A percentile compares a stretch with the other conserved stretches of the same genome.
Conservation (phyloP, 2,888 invertebrate genomes). For the Tetragonula carbonaria region DNA sequence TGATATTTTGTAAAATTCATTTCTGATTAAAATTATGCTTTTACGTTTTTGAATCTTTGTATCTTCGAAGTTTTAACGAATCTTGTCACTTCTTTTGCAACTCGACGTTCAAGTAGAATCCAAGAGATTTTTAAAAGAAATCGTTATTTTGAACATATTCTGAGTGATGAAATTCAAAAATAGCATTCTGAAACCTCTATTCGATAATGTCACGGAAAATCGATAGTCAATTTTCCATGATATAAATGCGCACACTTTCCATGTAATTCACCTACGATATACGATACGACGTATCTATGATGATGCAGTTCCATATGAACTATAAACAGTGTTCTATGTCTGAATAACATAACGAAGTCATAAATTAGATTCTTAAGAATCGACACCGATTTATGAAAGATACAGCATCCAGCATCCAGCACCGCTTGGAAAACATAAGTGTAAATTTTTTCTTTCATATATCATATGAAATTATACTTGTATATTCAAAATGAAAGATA, state of each 20-base stretch:
- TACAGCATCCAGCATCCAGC: no score
- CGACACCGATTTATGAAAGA: no score
- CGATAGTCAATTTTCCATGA: slow-evolving; percentile 28
- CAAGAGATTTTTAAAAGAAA: background rate
- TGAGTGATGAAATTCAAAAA: background rate
- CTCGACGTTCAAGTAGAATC: background rate
- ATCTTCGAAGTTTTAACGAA: background rate
- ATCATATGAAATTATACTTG: no score
- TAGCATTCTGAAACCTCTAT: no score
- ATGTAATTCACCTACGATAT: slow-evolving; percentile 7
- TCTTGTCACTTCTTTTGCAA: background rate
- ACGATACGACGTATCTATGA: background rate
- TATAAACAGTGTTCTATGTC: slow-evolving; percentile 46
- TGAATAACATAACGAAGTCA: no score
- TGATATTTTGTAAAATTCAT: background rate
- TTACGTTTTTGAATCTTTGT: background rate
- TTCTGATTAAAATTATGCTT: background rate
- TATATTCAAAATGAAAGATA: no score
- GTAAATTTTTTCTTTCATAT: no score
- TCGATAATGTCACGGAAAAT: slow-evolving; percentile 7
- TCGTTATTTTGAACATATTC: background rate
- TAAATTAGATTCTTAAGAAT: no score
- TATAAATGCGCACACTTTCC: slow-evolving; percentile 12
- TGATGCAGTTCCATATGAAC: slow-evolving; percentile 20
- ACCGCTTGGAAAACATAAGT: no score